Evolutionary conservation across 2,113 vertebrate species (phyloP), one percentile per base, ranked within the genome.

Genomic region (Hyla sarda): DNA sequence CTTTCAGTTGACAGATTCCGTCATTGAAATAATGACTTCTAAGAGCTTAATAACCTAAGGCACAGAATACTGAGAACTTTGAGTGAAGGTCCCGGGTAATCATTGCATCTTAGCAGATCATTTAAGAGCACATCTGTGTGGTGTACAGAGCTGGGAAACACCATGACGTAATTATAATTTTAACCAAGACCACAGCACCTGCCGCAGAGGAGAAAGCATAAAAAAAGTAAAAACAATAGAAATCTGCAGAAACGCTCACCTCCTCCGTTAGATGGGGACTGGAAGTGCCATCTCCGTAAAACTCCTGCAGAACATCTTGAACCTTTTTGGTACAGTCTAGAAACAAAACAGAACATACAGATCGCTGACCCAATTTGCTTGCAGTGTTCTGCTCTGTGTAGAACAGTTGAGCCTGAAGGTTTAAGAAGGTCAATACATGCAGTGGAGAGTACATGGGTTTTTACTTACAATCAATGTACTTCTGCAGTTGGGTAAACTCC

Each of bases 381-480:
- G 58, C 32, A 79, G 30, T 45, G 16, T 72, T 75, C 77, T 62
- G 32, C 67, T 32, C 84, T 34, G 45, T 50, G 17, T 48, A 47
- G 52, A 54, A 34, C 52, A 60, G 60, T 16, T 56, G 37, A 78
- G 52, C 41, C 56, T 78, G 60, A n/a, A 62, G 72, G 84, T 69
- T 34, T n/a, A 28, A 17, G 25, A 32, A 72, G 13, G 17, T 25
- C 25, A 75, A n/a, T 41, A 37, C 28, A 45, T 47, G 76, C 47
- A 71, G 87, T 88, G 84, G 86, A 82, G 47, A 25, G 85, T 34
- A 84, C 14, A 32, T 9, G 34, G 34, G 82, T 88, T 58, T 87
- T 71, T 37, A 96, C 97, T 97, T 92, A 98, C 97, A 98, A 87
- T 98, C 97, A 83, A 97, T 95, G 92, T 97, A 98, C 89, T 96